These are phyloP conservation scores for Charadrius vociferus DNA, from an alignment of 2,113 vertebrate genomes.

Conservation along the genomic window DNA sequence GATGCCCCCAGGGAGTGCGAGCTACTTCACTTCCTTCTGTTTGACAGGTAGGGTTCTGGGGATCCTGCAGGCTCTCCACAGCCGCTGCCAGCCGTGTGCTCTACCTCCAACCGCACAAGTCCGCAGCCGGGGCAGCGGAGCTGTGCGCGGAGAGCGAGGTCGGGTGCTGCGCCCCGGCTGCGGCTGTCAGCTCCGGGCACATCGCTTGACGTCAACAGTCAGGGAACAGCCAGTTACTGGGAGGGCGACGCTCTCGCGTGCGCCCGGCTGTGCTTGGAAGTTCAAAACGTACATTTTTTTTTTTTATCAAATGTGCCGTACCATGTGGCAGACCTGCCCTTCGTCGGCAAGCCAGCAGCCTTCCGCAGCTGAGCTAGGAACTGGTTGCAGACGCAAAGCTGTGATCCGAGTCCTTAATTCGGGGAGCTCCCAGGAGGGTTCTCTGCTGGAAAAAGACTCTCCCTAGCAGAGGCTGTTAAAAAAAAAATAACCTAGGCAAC, in stretches of 20 bases:
- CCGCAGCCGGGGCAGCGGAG: fast-evolving
- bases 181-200: neutral
- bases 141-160: neutral
- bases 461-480: neutral
- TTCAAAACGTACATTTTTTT: neutral
- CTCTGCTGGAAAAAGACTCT: neutral
- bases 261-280: neutral
- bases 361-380: neutral
- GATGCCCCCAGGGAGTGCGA: neutral
- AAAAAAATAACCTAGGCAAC: neutral
- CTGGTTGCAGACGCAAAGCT: neutral
- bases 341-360: neutral
- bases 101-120: neutral
- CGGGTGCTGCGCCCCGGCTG: neutral
- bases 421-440: neutral
- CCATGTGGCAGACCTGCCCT: slow-evolving; percentile 1
- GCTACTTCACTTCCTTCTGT: neutral
- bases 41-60: neutral
- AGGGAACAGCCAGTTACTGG: neutral
- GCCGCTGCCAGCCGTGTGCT: neutral
- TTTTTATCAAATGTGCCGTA: neutral
- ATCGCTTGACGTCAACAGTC: neutral
- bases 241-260: neutral
- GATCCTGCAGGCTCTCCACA: neutral
- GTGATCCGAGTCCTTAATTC: neutral